Conservation (phyloP, 2,888 invertebrate species). For the Uloborus plumipes region DNA sequence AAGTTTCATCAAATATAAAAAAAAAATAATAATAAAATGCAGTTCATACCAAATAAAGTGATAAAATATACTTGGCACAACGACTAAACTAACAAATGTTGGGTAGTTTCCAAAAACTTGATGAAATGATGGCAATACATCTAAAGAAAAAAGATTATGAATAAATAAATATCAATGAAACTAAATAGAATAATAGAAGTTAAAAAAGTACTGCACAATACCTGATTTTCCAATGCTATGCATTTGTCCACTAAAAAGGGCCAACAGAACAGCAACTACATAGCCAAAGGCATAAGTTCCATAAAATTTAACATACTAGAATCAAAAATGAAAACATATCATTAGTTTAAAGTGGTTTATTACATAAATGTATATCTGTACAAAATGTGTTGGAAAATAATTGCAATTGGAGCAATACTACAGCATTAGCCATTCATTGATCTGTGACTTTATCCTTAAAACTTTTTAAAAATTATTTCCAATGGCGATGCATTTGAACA, state of each 20-base stretch:
- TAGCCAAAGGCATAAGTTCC: constrained; percentile 35
- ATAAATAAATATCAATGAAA: background rate
- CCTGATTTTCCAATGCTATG: constrained; percentile 20
- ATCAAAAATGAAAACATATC: constrained; percentile 3
- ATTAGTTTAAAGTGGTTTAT: no score
- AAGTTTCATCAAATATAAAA: no score
- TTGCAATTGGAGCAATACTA: no score
- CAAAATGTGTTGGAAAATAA: no score
- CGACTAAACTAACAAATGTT: constrained; percentile 40
- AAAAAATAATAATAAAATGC: background rate
- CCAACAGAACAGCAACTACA: constrained; percentile 33
- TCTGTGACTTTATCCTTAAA: no score
- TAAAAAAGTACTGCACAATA: constrained; percentile 5
- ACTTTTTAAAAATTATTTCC: no score
- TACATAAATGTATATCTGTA: no score
- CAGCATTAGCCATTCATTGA: no score
- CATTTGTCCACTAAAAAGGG: constrained; percentile 43
- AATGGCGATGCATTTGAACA: no score
- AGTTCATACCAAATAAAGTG: constrained; percentile 31
- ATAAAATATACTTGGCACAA: constrained; percentile 23
- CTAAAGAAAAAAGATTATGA: constrained; percentile 6
- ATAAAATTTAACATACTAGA: constrained; percentile 56
- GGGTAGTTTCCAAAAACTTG: constrained; percentile 37
- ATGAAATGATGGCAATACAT: constrained; percentile 14
- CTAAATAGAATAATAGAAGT: background rate